Base-by-base conservation (phyloP, 35 echinoderm and acorn worm genomes). In the Nesometra sesokonis region DNA sequence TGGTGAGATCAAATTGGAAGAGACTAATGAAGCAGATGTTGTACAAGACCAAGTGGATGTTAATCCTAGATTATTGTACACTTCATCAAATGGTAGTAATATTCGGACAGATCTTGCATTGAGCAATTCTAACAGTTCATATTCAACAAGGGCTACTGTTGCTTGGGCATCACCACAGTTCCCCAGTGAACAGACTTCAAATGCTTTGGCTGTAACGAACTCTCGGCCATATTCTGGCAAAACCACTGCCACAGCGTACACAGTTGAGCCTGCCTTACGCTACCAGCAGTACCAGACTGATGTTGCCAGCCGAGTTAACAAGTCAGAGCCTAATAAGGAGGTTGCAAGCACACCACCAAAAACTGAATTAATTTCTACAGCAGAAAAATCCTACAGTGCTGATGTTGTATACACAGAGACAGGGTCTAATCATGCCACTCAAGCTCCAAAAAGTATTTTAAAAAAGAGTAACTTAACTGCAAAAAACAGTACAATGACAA, bases 371-470 rank as follows among this genome's bases (percentile, higher is more conserved):
- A 67, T n/a, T n/a, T n/a, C n/a, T n/a, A n/a, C n/a, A n/a, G n/a
- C n/a, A n/a, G n/a, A n/a, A n/a, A n/a, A n/a, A n/a, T n/a, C n/a
- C n/a, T n/a, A n/a, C n/a, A n/a, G n/a, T n/a, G n/a, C n/a, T n/a
- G n/a, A n/a, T n/a, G n/a, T n/a, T n/a, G n/a, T n/a, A 87, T 38
- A 34, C 35, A 27, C 76, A 87, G 35, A 13, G 11, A 1, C 79
- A 7, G 9, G 30, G 30, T 35, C 33, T 37, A 37, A 32, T 30
- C 7, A 81, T 8, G 79, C 27, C 30, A 34, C 79, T 31, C 36
- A 34, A 81, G 37, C 85, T 1, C 86, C 87, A 0, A 99, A 90
- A 52, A 92, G 92, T 67, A 94, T 99, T 79, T 81, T 94, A 29
- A 99, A 93, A 82, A 87, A 91, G 36, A 19, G 52, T 17, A 67